Conservation (phyloP, 2,113 vertebrate genomes). For the Brienomyrus longianalis region DNA sequence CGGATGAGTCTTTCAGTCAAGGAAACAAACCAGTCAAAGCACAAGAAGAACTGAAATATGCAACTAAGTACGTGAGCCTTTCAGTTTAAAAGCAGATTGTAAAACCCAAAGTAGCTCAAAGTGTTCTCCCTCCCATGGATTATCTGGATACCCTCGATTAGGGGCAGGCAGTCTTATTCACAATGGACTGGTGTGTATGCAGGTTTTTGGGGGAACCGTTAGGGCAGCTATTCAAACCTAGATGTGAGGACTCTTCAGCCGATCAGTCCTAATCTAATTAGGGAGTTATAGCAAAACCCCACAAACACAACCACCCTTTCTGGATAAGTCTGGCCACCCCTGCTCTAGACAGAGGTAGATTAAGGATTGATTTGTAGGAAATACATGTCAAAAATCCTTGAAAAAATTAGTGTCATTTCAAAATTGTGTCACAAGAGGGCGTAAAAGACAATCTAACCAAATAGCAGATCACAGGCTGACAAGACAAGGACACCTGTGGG, state of each 20-base stretch:
- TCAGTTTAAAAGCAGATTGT: background rate
- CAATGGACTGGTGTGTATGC: background rate
- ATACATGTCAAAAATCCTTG: background rate
- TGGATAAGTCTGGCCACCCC: background rate
- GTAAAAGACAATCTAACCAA: background rate
- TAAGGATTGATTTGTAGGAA: background rate
- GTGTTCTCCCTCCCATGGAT: background rate
- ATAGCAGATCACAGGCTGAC: background rate
- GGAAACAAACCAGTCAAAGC: background rate
- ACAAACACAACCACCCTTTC: background rate
- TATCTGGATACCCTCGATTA: background rate
- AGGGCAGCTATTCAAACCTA: too few species aligned
- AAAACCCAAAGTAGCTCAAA: background rate
- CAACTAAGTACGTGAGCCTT: background rate
- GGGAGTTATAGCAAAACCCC: background rate
- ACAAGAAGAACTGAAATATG: background rate
- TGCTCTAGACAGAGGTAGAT: background rate
- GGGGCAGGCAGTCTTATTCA: background rate
- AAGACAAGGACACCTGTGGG: background rate
- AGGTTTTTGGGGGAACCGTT: background rate
- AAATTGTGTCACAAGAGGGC: slow-evolving; percentile 28
- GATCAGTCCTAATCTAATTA: too few species aligned
- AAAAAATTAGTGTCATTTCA: slow-evolving; percentile 29
- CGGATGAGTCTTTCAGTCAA: background rate
- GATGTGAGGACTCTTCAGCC: too few species aligned